Evolutionary conservation across 2,888 invertebrate species (phyloP).

Genomic region (Disparrhopalites patrizii): DNA sequence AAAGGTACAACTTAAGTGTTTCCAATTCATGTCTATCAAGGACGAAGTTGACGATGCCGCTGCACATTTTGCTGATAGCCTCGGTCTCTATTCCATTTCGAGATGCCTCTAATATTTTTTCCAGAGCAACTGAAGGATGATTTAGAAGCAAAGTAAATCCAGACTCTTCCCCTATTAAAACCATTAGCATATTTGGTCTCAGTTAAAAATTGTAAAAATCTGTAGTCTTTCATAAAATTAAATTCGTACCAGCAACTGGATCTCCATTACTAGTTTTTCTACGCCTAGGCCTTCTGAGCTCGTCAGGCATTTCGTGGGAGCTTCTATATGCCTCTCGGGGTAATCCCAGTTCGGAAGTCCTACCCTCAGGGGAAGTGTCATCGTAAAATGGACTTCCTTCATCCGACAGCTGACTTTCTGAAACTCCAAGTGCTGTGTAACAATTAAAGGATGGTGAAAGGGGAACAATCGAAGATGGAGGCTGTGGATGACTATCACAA

Average conservation of each 20-base stretch:
- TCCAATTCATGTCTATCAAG: slow-evolving; percentile 80
- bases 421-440: slow-evolving; percentile 38
- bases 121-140: slow-evolving; percentile 82
- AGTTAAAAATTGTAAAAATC: background rate
- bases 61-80: slow-evolving; percentile 57
- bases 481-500: slow-evolving; percentile 30
- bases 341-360: background rate
- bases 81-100: slow-evolving; percentile 52
- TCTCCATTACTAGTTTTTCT: slow-evolving; percentile 47
- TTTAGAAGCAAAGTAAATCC: slow-evolving; percentile 75
- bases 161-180: slow-evolving; percentile 56
- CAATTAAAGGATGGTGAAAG: slow-evolving; percentile 40
- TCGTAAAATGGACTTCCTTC: slow-evolving; percentile 30
- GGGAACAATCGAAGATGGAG: slow-evolving; percentile 25
- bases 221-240: background rate
- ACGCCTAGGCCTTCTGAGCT: slow-evolving; percentile 14
- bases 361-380: slow-evolving; percentile 18
- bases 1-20: slow-evolving; percentile 77
- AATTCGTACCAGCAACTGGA: slow-evolving; percentile 33
- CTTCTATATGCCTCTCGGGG: background rate
- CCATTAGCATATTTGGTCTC: background rate
- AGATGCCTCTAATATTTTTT: slow-evolving; percentile 64
- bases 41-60: slow-evolving; percentile 85
- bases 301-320: background rate
- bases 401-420: slow-evolving; percentile 39